phyloP scores from a whole-genome alignment of 2,113 vertebrate species.

The Fukomys damarensis region DNA sequence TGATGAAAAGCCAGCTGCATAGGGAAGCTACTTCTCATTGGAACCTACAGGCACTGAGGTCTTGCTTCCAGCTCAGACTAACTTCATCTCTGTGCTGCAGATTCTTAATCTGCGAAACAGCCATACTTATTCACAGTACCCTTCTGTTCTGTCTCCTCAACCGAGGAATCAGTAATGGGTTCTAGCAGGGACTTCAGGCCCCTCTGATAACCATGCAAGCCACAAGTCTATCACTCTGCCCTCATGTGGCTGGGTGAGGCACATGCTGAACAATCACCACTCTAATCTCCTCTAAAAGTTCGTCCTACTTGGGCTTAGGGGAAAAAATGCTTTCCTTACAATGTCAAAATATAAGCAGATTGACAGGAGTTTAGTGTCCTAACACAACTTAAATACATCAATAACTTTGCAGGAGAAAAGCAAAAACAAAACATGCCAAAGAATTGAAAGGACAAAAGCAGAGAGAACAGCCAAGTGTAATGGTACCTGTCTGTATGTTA shows the following conservation, averaged over 20 bases:
- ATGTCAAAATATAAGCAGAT: not conserved
- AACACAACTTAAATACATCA: not conserved
- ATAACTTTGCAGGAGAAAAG: not conserved
- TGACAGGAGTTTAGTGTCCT: not conserved
- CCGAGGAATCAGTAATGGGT: not conserved
- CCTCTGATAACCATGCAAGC: not conserved
- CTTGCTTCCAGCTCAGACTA: not conserved
- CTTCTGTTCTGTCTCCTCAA: not conserved
- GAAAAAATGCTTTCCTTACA: not conserved
- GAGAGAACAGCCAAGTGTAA: not conserved
- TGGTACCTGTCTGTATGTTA: not conserved
- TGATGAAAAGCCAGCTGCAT: rapidly evolving
- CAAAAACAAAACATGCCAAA: not conserved
- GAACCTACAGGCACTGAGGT: rapidly evolving
- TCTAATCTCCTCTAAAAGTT: too few species aligned
- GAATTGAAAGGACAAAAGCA: not conserved
- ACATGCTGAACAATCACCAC: too few species aligned
- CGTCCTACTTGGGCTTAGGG: not conserved
- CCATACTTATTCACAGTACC: rapidly evolving
- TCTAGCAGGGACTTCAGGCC: rapidly evolving
- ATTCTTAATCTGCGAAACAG: not conserved
- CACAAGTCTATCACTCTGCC: not conserved
- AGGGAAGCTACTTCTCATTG: not conserved
- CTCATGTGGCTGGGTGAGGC: not conserved
- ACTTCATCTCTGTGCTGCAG: not conserved